Evolutionary conservation across 2,797 vertebrate genomes (phyloP).

Genomic region (Masticophis lateralis): DNA sequence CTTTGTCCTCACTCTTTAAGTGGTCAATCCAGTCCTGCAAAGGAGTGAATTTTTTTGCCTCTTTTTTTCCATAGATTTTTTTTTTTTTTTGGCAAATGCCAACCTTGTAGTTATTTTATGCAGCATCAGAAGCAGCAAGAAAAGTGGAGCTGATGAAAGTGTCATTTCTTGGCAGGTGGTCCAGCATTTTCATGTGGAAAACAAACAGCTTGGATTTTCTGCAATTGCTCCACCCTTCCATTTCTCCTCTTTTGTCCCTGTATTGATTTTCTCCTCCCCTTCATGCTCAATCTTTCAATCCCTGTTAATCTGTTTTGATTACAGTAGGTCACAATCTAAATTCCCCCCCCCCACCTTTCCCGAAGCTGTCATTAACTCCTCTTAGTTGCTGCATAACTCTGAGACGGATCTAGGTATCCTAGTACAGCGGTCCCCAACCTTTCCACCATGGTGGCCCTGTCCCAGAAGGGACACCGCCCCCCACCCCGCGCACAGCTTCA

Average conservation of each 20-base stretch:
- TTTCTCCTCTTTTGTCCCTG: neutral
- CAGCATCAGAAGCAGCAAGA: neutral
- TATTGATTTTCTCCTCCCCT: neutral
- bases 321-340: neutral
- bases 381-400: too few relatives aligned
- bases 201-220: neutral
- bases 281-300: neutral
- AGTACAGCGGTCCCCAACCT: too few relatives aligned
- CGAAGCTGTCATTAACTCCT: neutral
- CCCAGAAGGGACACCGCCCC: too few relatives aligned
- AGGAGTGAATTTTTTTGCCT: neutral
- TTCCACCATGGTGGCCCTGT: too few relatives aligned
- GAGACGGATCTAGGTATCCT: too few relatives aligned
- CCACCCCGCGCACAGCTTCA: too few relatives aligned
- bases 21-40: neutral
- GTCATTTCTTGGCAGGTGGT: neutral
- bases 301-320: slow-evolving; percentile 2
- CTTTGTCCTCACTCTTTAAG: neutral
- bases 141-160: too few relatives aligned
- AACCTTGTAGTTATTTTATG: neutral
- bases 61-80: neutral
- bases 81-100: neutral
- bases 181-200: neutral
- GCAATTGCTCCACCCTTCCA: too few relatives aligned
- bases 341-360: neutral